Evolutionary conservation across 2,888 invertebrate genomes (phyloP), one percentile per base, ranked within the genome.

Genomic region (Plagodis dolabraria): DNA sequence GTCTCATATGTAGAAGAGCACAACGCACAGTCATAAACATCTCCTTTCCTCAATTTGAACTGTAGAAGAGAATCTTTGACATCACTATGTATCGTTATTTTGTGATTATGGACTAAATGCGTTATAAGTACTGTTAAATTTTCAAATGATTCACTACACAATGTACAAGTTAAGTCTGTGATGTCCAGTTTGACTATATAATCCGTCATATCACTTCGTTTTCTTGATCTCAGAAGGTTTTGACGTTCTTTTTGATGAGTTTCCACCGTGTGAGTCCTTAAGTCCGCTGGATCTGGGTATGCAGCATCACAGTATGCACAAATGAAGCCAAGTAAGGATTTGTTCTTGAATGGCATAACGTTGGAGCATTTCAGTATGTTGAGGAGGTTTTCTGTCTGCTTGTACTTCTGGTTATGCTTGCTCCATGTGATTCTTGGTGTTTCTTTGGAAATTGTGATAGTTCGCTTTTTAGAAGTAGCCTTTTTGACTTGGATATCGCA

Each of bases 181-280:
- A 91, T 88, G 58, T 91, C 91, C 2, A 91, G 83, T 72, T 91
- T 90, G 0, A 91, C n/a, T 70, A 83, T 85, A 65, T 83, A 82
- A 0, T 79, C 71, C 0, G 71, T 0, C 87, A 89, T 12, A 85
- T 82, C 22, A 2, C 86, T 78, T 69, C 89, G 90, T 36, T 87
- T 76, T 64, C 80, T 83, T 71, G 5, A 40, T 40, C 40, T 40
- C 5, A 40, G 40, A 40, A 86, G 48, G 11, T 49, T 46, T 0
- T 53, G 43, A 80, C 87, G 47, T 88, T 67, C 75, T 87, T 89
- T 0, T 0, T 69, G 9, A 53, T 92, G 91, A 0, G 63, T 66
- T 55, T 71, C 62, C 2, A 70, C 43, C 0, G 75, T 84, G 63
- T 92, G 91, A 0, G 65, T 64, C 63, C 84, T 74, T 6, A 92